A percentile compares a stretch with the other conserved stretches of the same genome.
Evolutionary conservation across 2,888 invertebrate species (phyloP).

Genomic region (Teinopalpus imperialis): DNA sequence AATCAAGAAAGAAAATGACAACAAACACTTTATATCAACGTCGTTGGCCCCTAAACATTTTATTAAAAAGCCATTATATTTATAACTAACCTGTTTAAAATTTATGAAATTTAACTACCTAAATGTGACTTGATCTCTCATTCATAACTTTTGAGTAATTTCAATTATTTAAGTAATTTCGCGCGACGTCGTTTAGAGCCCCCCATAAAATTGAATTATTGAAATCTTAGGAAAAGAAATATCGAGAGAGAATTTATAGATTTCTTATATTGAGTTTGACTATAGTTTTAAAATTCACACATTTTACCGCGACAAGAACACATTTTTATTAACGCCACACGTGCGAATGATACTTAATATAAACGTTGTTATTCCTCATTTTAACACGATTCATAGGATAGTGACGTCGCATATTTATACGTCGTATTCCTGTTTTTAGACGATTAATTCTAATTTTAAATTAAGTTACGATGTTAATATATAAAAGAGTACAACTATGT

Average conservation of each 20-base stretch:
- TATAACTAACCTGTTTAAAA: conserved; percentile 76
- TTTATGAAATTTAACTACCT: conserved; percentile 78
- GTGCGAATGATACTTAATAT: neutral
- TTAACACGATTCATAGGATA: conserved; percentile 11
- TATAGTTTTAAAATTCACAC: neutral
- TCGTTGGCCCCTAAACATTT: conserved; percentile 77
- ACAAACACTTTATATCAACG: conserved; percentile 57
- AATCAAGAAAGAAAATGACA: conserved; percentile 28
- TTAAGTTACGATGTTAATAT: too few relatives aligned
- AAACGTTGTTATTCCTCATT: conserved; percentile 1
- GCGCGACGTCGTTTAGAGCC: conserved; percentile 64
- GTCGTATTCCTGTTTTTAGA: neutral
- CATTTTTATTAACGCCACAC: neutral
- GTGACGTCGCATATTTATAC: neutral
- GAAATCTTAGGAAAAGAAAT: neutral
- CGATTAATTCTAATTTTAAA: too few relatives aligned
- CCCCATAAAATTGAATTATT: conserved; percentile 31
- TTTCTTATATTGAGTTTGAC: too few relatives aligned
- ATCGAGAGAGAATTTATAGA: neutral
- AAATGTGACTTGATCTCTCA: conserved; percentile 62
- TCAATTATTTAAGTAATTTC: conserved; percentile 51
- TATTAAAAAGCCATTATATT: conserved; percentile 77
- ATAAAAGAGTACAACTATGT: too few relatives aligned
- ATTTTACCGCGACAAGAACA: neutral
- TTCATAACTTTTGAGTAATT: conserved; percentile 58